These are phyloP conservation scores for Zhuqinia jingwanae DNA, from an alignment of 2,888 invertebrate species.

Conservation along the genomic window DNA sequence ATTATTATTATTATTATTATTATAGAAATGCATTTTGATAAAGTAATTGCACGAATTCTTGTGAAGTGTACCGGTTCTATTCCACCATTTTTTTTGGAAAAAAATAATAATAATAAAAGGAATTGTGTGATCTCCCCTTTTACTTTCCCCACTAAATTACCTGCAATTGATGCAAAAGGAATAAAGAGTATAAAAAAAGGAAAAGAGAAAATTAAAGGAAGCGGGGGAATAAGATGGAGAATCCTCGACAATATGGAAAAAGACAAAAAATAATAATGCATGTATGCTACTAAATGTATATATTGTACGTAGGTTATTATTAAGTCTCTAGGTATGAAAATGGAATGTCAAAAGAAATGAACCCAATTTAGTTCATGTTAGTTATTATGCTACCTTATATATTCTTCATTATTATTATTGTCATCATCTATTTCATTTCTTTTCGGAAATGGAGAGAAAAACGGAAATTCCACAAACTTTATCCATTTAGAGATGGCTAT, in stretches of 20 bases:
- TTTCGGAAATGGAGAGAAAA: constrained; percentile 64
- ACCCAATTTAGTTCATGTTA: constrained; percentile 39
- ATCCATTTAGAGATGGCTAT: constrained; percentile 68
- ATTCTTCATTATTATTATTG: constrained; percentile 62
- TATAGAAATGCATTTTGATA: constrained; percentile 60
- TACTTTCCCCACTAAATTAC: constrained; percentile 58
- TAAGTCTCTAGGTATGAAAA: not conserved
- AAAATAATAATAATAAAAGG: constrained; percentile 4
- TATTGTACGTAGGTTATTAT: too few relatives aligned
- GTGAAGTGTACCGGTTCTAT: constrained; percentile 22
- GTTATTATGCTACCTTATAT: constrained; percentile 59
- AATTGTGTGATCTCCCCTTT: constrained; percentile 25
- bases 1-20: constrained; percentile 20
- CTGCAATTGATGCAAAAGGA: constrained; percentile 64
- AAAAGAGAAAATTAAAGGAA: constrained; percentile 59
- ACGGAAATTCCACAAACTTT: constrained; percentile 71
- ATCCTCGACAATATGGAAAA: constrained; percentile 2
- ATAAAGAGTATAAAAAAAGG: constrained; percentile 27
- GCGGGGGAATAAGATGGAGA: not conserved
- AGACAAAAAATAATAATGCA: too few relatives aligned
- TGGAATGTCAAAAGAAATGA: constrained; percentile 58
- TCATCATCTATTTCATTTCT: constrained; percentile 70
- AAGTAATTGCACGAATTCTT: constrained; percentile 62
- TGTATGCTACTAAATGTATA: too few relatives aligned
- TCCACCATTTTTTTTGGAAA: not conserved